phyloP scores from a whole-genome alignment of 2,113 vertebrate species.

The Alligator mississippiensis region DNA sequence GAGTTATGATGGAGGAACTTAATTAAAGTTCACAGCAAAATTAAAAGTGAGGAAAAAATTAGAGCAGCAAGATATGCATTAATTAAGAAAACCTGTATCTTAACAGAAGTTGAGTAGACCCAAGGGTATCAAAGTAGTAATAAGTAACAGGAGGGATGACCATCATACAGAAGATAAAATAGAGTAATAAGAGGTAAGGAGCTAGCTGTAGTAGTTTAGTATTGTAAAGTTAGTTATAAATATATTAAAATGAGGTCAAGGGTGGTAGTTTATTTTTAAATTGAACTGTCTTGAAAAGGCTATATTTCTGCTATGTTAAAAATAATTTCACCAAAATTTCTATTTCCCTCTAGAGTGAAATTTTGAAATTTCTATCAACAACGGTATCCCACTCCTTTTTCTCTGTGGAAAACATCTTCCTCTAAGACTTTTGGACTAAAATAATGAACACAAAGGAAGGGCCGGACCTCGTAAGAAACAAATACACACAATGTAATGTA shows the following conservation, averaged over 20 bases:
- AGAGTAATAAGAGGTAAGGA: constrained; percentile 18
- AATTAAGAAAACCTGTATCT: constrained; percentile 61
- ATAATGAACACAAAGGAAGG: neutral
- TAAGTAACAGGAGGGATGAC: constrained; percentile 58
- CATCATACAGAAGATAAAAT: constrained; percentile 50
- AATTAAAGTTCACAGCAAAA: constrained; percentile 69
- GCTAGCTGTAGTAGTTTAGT: constrained; percentile 10
- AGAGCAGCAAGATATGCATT: constrained; percentile 48
- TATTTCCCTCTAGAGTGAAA: neutral
- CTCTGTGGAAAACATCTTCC: neutral
- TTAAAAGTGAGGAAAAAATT: constrained; percentile 40
- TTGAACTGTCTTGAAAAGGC: neutral
- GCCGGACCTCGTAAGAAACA: neutral
- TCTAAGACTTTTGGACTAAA: neutral
- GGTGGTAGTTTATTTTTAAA: neutral
- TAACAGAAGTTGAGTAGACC: constrained; percentile 28
- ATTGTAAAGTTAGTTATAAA: constrained; percentile 23
- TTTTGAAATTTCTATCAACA: neutral
- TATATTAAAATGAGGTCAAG: neutral
- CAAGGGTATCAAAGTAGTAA: constrained; percentile 40
- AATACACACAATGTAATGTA: neutral
- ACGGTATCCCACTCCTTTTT: neutral
- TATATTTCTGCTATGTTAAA: neutral
- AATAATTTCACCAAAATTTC: neutral
- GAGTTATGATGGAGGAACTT: constrained; percentile 58